A percentile compares a stretch with the other conserved stretches of the same genome.
phyloP scores from a whole-genome alignment of 2,888 invertebrate species.

The Melinaea menophilus region DNA sequence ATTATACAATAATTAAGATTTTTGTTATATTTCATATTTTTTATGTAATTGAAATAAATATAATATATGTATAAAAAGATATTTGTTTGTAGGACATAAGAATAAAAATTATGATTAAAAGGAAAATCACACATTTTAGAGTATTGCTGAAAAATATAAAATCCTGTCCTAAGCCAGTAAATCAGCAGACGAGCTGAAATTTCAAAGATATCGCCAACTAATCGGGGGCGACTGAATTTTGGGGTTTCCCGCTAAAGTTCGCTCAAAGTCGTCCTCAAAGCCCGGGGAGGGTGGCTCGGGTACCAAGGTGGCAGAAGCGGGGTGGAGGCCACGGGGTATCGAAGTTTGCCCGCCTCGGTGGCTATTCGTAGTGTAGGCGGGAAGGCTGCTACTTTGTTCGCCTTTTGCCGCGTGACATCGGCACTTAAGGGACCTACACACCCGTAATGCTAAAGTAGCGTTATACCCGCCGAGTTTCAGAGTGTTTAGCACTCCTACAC shows the following conservation, averaged over 20 bases:
- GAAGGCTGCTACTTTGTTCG: conserved; percentile 70
- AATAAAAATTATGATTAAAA: no score
- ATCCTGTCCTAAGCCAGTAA: conserved; percentile 28
- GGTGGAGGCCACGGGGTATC: conserved; percentile 63
- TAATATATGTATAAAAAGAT: no score
- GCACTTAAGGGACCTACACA: conserved; percentile 75
- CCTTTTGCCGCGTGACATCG: conserved; percentile 73
- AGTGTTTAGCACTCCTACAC: conserved; percentile 25
- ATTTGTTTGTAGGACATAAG: no score
- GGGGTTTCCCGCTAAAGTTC: conserved; percentile 74
- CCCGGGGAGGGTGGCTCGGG: conserved; percentile 66
- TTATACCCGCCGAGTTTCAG: conserved; percentile 31
- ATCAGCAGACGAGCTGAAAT: conserved; percentile 66
- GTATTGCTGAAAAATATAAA: no score
- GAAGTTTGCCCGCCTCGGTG: conserved; percentile 72
- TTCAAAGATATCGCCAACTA: conserved; percentile 73
- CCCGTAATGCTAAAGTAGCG: conserved; percentile 48
- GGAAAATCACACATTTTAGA: no score
- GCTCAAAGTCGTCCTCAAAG: conserved; percentile 76
- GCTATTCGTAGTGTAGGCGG: conserved; percentile 61
- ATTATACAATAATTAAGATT: no score
- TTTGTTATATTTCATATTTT: no score
- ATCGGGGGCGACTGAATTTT: conserved; percentile 73
- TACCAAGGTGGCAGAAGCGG: conserved; percentile 62
- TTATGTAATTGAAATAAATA: no score